Base-by-base conservation (phyloP, 2,113 vertebrate genomes). In the Lepisosteus osseus region DNA sequence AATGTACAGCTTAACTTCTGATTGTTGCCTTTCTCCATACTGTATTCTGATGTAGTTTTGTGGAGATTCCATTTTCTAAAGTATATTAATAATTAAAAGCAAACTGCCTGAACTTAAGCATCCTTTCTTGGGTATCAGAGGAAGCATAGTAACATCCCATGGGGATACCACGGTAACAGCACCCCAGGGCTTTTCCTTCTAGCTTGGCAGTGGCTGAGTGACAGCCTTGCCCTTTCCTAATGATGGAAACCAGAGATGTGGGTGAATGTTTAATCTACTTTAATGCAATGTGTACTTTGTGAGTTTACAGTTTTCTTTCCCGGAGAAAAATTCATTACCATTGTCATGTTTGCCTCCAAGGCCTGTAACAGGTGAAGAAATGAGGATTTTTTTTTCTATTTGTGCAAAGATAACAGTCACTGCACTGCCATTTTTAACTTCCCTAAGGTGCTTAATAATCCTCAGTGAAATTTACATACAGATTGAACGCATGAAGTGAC, bases 381-480 rank as follows among this genome's bases (percentile, higher is more conserved):
- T 67, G 47, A 45, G 61, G n/a, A 42, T 29, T 51, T 15, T 67
- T 8, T 69, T 7, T 6, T 12, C 74, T 68, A 43, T 70, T 77
- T 77, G 59, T 41, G 54, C 57, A 54, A 70, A 69, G 67, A 59
- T 78, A 83, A 66, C 6, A 72, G 71, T 61, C 4, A 68, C 71
- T 6, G 7, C 44, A 66, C 62, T 76, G 75, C 73, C 77, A 2
- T 1, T 83, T 71, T 75, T 54, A 72, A 62, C 68, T 77, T 59
- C 54, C 71, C n/a, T 63, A 80, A 71, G 71, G 65, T 73, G 2
- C 63, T 8, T 67, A 29, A 11, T 77, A 74, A 63, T 75, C 61
- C 68, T 81, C 15, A 8, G 56, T 65, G 42, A 81, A 79, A 79
- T 80, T 71, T 79, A 69, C 79, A 79, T 82, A 75, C 68, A 79